phyloP scores from a whole-genome alignment of 2,113 vertebrate species.

The Merops nubicus region DNA sequence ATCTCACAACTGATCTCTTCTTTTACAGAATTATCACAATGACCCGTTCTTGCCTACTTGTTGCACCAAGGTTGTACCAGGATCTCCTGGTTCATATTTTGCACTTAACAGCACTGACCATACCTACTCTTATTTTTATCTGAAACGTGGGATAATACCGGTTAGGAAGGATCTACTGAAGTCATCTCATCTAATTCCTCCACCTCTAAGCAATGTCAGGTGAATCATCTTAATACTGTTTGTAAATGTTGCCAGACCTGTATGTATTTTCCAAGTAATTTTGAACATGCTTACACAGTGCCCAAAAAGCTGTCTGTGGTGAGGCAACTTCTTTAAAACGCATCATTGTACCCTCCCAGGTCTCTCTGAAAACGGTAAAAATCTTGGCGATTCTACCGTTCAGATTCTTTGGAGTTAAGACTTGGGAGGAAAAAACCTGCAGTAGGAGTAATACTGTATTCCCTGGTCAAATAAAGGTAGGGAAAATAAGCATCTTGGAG shows the following conservation, averaged over 20 bases:
- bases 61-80: neutral
- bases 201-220: neutral
- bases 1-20: neutral
- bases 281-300: neutral
- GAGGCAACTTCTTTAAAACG: neutral
- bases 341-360: neutral
- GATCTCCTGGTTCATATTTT: neutral
- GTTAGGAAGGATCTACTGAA: neutral
- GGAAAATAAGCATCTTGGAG: rapidly evolving
- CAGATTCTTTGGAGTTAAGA: rapidly evolving
- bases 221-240: neutral
- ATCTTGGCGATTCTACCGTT: rapidly evolving
- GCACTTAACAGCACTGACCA: neutral
- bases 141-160: neutral
- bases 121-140: neutral
- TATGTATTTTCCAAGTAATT: neutral
- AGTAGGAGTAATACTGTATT: rapidly evolving
- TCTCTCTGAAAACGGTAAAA: neutral
- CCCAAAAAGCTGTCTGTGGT: neutral
- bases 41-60: neutral
- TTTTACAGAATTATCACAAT: neutral
- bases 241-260: neutral
- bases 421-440: too few relatives aligned
- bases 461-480: rapidly evolving
- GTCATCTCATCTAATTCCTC: neutral